phyloP scores from a whole-genome alignment of 2,888 invertebrate species.

The Drosophila mimetica region DNA sequence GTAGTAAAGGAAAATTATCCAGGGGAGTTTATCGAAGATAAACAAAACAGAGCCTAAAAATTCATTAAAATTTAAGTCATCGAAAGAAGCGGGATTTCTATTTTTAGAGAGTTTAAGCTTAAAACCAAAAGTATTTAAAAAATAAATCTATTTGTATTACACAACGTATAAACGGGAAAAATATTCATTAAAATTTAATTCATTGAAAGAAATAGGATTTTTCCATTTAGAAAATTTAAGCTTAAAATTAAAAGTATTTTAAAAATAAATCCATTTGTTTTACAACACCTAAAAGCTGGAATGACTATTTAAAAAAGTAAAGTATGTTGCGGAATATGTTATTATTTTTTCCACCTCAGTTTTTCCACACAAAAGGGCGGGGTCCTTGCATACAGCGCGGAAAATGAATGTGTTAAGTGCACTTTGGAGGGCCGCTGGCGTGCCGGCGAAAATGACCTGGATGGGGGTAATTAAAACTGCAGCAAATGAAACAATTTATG shows the following conservation, averaged over 20 bases:
- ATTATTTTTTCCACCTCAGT: not conserved
- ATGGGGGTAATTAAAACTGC: conserved; percentile 56
- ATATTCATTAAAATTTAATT: no score
- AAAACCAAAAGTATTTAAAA: no score
- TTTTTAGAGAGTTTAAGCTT: no score
- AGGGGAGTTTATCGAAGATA: conserved; percentile 3
- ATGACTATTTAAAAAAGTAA: no score
- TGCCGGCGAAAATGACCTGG: conserved; percentile 2
- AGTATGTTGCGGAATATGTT: no score
- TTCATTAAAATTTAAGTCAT: conserved; percentile 5
- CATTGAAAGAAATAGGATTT: not conserved
- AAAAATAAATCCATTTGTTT: no score
- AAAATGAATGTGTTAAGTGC: conserved; percentile 40
- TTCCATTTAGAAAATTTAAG: no score
- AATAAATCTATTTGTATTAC: no score
- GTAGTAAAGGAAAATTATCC: conserved; percentile 2
- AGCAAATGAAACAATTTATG: conserved; percentile 56
- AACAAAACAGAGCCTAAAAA: not conserved
- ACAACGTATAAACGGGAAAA: no score
- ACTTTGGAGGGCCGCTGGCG: conserved; percentile 22
- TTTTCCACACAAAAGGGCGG: not conserved
- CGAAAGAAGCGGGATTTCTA: no score
- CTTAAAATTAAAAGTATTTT: no score
- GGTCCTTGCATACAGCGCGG: conserved; percentile 1
- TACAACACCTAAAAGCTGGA: no score